A percentile compares a stretch with the other conserved stretches of the same genome.
phyloP scores from a whole-genome alignment of 2,888 invertebrate species.

The Oscheius myriophilus region DNA sequence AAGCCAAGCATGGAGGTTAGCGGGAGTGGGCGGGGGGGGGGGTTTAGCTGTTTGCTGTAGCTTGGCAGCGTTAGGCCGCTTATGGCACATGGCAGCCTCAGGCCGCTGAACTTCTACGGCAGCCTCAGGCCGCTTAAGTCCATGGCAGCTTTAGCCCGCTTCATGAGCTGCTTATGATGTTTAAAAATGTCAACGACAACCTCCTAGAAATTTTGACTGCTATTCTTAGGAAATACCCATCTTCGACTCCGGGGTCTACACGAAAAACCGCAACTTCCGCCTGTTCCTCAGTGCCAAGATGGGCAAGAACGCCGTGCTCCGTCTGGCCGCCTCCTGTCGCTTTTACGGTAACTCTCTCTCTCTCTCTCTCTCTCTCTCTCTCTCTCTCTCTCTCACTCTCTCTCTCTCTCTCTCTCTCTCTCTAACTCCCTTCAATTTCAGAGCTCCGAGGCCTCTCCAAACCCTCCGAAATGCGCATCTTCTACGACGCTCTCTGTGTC shows the following conservation, averaged over 20 bases:
- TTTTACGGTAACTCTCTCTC: constrained; percentile 46
- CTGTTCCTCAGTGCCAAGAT: constrained; percentile 52
- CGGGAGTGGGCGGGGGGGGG: no score
- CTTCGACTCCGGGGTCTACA: constrained; percentile 48
- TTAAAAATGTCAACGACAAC: no score
- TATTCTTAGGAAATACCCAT: constrained; percentile 21
- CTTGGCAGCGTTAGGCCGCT: no score
- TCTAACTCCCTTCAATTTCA: not conserved
- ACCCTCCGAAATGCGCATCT: constrained; percentile 18
- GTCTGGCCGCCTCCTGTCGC: constrained; percentile 41
- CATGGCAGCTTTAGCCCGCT: no score
- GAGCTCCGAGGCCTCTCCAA: constrained; percentile 4
- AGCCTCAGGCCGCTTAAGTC: no score
- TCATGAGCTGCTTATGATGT: no score
- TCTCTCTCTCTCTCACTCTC: not conserved
- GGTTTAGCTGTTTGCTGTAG: no score
- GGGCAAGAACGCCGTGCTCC: constrained; percentile 42
- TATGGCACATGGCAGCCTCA: no score
- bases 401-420: not conserved
- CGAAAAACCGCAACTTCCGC: constrained; percentile 57
- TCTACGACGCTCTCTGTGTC: constrained; percentile 31
- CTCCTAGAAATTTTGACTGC: not conserved
- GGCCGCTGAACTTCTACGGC: no score
- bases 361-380: not conserved
- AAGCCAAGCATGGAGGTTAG: no score